Base-by-base conservation (phyloP, 2,888 invertebrate species). In the Nephrotoma flavescens region DNA sequence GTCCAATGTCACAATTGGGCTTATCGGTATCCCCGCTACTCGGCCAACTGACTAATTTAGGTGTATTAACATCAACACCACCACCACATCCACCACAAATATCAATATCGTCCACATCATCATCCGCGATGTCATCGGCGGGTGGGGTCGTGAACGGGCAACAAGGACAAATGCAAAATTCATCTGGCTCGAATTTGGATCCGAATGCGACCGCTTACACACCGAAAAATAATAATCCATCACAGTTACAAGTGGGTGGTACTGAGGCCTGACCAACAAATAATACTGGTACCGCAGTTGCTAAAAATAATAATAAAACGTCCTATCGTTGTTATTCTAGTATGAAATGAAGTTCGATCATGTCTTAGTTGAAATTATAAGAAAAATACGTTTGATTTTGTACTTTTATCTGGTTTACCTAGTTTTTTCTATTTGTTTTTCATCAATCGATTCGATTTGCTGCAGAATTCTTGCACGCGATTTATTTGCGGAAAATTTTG, bases 121-220 rank as follows among this genome's bases (percentile, higher is more conserved):
- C 89, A 31, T 88, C 89, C 19, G 89, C 90, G 2, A 88, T 87
- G 86, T 88, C 88, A 90, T 92, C 89, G 90, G 90, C 93, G 87
- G 88, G 89, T 44, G 88, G 89, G 44, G 89, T 89, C 88, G 90
- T 90, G 44, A 89, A 90, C 44, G 85, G 85, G 19, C 31, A 86
- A 86, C 83, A 85, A 85, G 12, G 57, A 44, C 57, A 85, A 86
- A 42, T 45, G 84, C 44, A 41, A 41, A 41, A 15, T 31, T 91
- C 91, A 9, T 19, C 47, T 15, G 45, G 41, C 19, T 91, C 91
- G 7, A 94, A 93, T 89, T 94, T 98, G 88, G 98, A 98, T 93
- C 98, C 98, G 87, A 97, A 97, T 92, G 98, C 98, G 88, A 95
- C 95, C 88, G 96, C 96, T 89, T 98, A 98, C 93, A 97, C 97